Percentiles rank a stretch among this genome's conserved stretches.
These are phyloP conservation scores for Panurus biarmicus DNA, from an alignment of 2,113 vertebrate species.

Conservation along the genomic window DNA sequence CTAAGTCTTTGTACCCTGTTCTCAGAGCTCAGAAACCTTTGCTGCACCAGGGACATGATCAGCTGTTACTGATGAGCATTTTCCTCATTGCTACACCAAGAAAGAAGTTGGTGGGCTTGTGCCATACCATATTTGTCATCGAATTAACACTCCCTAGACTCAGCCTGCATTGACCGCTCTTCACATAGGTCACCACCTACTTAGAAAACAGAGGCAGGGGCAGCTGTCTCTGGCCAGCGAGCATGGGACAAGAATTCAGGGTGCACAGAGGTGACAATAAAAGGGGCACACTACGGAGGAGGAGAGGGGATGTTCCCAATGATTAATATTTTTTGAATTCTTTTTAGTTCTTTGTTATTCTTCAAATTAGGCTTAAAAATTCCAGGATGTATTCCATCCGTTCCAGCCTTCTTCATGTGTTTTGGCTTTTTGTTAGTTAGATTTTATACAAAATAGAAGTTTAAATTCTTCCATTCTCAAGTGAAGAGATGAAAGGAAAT, in stretches of 20 bases:
- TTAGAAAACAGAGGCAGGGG: not conserved
- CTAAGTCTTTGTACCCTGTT: not conserved
- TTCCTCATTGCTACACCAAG: not conserved
- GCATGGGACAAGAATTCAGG: not conserved
- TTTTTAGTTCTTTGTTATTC: not conserved
- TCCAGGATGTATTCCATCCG: not conserved
- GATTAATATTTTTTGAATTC: not conserved
- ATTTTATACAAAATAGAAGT: not conserved
- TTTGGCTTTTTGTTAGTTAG: not conserved
- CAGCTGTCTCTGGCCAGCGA: not conserved
- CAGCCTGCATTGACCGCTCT: not conserved
- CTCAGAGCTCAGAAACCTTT: not conserved
- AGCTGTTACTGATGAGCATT: not conserved
- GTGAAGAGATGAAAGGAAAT: not conserved
- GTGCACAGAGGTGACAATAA: not conserved
- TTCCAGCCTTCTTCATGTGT: not conserved
- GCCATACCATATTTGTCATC: rapidly evolving
- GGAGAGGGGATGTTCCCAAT: not conserved
- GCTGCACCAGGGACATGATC: not conserved
- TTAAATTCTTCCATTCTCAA: not conserved
- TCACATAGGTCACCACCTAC: not conserved
- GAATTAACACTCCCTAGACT: not conserved
- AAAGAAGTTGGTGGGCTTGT: not conserved
- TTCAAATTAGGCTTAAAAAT: not conserved
- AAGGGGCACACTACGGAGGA: not conserved